Percentiles rank a stretch among this genome's conserved stretches.
Evolutionary conservation across 2,797 vertebrate species (phyloP).

Genomic region (Hyperoplus lanceolatus): DNA sequence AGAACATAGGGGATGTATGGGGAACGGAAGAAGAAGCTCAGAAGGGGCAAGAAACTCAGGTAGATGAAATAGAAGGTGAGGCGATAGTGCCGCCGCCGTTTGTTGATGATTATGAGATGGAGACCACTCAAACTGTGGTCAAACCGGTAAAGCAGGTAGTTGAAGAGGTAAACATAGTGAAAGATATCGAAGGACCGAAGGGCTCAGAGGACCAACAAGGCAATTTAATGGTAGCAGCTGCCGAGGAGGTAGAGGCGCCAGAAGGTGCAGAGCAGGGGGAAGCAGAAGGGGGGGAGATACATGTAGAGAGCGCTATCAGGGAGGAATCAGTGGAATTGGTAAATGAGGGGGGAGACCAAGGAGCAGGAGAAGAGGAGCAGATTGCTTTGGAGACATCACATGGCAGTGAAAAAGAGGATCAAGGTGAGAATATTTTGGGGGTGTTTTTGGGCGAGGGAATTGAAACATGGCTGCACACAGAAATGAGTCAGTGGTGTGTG

Average conservation of each 20-base stretch:
- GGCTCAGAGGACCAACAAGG: slow-evolving; percentile 39
- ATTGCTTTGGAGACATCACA: slow-evolving; percentile 34
- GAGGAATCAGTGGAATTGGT: slow-evolving; percentile 41
- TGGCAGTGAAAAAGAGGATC: slow-evolving; percentile 41
- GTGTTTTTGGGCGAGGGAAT: neutral
- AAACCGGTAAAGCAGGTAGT: slow-evolving; percentile 40
- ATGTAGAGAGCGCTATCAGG: slow-evolving; percentile 25
- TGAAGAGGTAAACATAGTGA: slow-evolving; percentile 44
- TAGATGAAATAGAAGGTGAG: slow-evolving; percentile 38
- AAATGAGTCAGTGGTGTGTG: neutral
- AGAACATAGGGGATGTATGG: slow-evolving; percentile 23
- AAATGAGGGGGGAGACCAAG: slow-evolving; percentile 42
- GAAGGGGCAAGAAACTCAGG: slow-evolving; percentile 28
- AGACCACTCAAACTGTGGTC: slow-evolving; percentile 51
- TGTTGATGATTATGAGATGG: slow-evolving; percentile 43
- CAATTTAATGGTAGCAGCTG: slow-evolving; percentile 36
- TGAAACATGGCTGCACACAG: slow-evolving; percentile 11
- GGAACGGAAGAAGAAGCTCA: slow-evolving; percentile 9
- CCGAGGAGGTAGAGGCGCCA: slow-evolving; percentile 29
- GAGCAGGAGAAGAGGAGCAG: slow-evolving; percentile 50
- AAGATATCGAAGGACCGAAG: slow-evolving; percentile 24
- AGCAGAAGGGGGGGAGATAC: slow-evolving; percentile 33
- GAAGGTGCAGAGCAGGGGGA: slow-evolving; percentile 15
- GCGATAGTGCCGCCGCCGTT: neutral
- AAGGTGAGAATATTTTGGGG: slow-evolving; percentile 67